Conservation (phyloP, 2,888 invertebrate genomes). For the Epiblema foenella region DNA sequence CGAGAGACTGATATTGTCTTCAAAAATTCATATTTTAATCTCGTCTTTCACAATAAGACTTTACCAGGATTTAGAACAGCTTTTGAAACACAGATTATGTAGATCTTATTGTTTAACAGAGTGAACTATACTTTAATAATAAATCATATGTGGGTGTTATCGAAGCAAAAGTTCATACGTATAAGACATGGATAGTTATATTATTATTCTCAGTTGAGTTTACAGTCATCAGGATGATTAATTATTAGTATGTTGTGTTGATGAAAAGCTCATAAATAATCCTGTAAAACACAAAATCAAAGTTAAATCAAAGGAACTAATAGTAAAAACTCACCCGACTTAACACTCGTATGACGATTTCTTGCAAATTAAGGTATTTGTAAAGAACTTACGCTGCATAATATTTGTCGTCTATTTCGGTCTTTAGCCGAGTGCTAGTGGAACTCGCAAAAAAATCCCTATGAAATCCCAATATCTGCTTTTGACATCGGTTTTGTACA, state of each 20-base stretch:
- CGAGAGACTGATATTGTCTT: conserved; percentile 39
- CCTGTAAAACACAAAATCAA: too few species aligned
- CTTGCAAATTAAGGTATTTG: neutral
- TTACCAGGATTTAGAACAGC: conserved; percentile 16
- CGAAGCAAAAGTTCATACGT: too few species aligned
- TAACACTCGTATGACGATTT: neutral
- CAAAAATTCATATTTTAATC: conserved; percentile 44
- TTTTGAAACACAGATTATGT: neutral
- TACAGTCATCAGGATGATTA: neutral
- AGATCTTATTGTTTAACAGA: neutral
- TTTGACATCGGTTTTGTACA: too few species aligned
- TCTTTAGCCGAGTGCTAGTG: neutral
- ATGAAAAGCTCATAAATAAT: too few species aligned
- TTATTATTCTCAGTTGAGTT: too few species aligned
- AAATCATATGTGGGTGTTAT: too few species aligned
- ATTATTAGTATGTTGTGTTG: too few species aligned
- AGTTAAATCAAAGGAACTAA: too few species aligned
- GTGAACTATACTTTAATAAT: neutral
- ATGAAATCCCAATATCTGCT: neutral
- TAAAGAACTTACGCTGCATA: neutral
- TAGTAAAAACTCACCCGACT: neutral
- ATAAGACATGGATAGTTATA: too few species aligned
- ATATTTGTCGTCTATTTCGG: neutral
- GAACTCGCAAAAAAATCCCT: neutral
- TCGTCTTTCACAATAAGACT: conserved; percentile 39